These are phyloP conservation scores for Procapra przewalskii DNA, from an alignment of 2,113 vertebrate genomes.

Conservation along the genomic window DNA sequence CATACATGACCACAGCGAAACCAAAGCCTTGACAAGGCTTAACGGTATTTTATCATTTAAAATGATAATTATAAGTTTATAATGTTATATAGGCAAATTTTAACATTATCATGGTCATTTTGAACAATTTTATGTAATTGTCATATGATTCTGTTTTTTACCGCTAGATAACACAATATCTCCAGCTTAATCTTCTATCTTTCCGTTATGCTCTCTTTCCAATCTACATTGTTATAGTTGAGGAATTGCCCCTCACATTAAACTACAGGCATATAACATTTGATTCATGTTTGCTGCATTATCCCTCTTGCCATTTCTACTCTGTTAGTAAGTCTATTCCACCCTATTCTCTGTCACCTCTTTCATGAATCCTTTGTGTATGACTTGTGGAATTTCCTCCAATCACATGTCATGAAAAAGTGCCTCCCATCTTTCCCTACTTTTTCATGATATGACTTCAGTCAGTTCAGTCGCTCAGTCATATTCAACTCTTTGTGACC, in stretches of 20 bases:
- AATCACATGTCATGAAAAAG: neutral
- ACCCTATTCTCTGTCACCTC: neutral
- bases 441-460: neutral
- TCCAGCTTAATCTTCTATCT: neutral
- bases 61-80: neutral
- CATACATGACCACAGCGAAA: too few species aligned
- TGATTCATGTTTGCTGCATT: neutral
- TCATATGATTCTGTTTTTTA: neutral
- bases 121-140: neutral
- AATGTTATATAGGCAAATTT: neutral
- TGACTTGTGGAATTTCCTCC: neutral
- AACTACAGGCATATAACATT: neutral
- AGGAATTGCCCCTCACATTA: neutral
- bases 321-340: neutral
- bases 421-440: fast-evolving
- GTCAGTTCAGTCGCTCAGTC: neutral
- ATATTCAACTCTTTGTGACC: neutral
- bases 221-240: neutral
- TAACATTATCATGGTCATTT: neutral
- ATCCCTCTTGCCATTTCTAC: neutral
- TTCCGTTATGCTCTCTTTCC: neutral
- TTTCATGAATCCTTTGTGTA: neutral
- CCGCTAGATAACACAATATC: neutral
- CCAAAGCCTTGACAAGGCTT: too few species aligned
- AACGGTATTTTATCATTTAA: neutral